Evolutionary conservation across 2,797 vertebrate species (phyloP), one percentile per base, ranked within the genome.

Genomic region (Rhynchotus rufescens): DNA sequence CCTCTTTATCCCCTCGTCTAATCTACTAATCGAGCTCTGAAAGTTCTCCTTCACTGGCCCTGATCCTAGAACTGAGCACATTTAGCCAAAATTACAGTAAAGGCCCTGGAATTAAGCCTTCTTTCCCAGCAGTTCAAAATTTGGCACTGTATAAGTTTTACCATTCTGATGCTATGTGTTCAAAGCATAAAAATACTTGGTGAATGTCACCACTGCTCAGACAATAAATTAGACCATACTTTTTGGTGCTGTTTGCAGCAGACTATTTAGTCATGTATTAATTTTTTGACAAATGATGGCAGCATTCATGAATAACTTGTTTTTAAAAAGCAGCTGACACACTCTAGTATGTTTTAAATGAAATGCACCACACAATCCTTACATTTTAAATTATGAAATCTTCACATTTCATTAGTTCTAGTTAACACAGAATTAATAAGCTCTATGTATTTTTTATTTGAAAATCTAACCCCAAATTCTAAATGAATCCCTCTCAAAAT

Each of bases 71-170:
- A 80, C 57, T 56, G 40, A 65, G 87, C 60, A 0, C 69, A 68
- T 87, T 83, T 36, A 69, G 68, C 25, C 34, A 89, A 88, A 92
- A 88, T 85, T 88, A 85, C 62, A 67, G n/a, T 45, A 86, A 79
- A 78, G 59, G 32, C 12, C 16, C 66, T 67, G 59, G 76, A 93
- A 82, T 60, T 57, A 92, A 90, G 60, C 59, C 32, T 83, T 84
- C 68, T 83, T 83, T 91, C 86, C 47, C 67, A 83, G 76, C 32
- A 94, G 44, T 42, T 73, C 23, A 20, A 83, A 72, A 83, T 60
- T 84, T 45, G 44, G 6, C 67, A 40, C 42, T 79, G 60, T 6
- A 1, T 67, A 22, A 64, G 57, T 92, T 93, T 96, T 80, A 68
- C 40, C 57, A 80, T 21, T 85, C 23, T 62, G 34, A 34, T 57